A percentile compares a stretch with the other conserved stretches of the same genome.
Evolutionary conservation across 2,113 vertebrate genomes (phyloP).

Genomic region (Phylloscopus trochilus): DNA sequence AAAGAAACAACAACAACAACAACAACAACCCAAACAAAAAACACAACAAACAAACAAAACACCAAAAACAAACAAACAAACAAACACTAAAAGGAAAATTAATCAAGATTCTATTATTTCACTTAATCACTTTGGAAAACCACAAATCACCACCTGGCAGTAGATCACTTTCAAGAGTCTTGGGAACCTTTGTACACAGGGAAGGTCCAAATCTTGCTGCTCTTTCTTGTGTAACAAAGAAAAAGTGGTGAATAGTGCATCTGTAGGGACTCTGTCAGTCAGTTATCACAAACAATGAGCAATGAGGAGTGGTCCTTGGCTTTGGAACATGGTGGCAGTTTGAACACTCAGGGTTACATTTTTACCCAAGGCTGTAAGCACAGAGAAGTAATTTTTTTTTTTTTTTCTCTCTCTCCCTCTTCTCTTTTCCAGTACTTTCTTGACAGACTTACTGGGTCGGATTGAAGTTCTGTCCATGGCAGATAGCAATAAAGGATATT

Average conservation of each 20-base stretch:
- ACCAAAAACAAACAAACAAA: background rate
- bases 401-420: rapidly evolving
- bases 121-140: background rate
- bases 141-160: background rate
- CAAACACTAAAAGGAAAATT: background rate
- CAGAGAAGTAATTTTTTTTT: background rate
- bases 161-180: background rate
- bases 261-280: background rate
- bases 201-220: background rate
- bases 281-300: background rate
- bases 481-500: background rate
- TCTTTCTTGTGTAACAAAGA: background rate
- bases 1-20: too few relatives aligned
- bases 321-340: background rate
- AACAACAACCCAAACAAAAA: too few relatives aligned
- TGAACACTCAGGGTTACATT: background rate
- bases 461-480: background rate
- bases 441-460: background rate
- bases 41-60: too few relatives aligned
- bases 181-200: background rate
- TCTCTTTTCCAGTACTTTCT: background rate
- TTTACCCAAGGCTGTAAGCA: background rate
- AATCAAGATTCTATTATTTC: background rate
- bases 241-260: background rate
- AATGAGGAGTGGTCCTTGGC: background rate